phyloP scores from a whole-genome alignment of 2,797 vertebrate genomes.

The Acipenser ruthenus region DNA sequence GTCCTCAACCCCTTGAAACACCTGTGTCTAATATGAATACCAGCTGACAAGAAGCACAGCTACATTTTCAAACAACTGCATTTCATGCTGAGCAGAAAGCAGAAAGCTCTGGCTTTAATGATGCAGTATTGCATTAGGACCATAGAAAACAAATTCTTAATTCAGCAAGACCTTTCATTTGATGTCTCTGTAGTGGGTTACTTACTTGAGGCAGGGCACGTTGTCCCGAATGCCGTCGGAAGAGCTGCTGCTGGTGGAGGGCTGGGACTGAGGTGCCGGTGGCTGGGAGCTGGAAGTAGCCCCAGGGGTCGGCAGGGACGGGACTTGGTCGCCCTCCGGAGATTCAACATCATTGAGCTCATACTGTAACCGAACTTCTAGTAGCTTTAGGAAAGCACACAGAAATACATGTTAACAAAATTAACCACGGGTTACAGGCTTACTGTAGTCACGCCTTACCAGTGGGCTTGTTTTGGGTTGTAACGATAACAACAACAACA shows the following conservation, averaged over 20 bases:
- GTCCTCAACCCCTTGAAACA: no score
- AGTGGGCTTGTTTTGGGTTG: no score
- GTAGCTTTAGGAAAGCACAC: constrained; percentile 58
- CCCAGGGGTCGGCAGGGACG: constrained; percentile 73
- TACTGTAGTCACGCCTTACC: no score
- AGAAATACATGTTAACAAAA: constrained; percentile 6
- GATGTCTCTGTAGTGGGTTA: background rate
- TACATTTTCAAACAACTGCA: no score
- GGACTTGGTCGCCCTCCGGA: constrained; percentile 82
- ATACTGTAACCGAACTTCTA: constrained; percentile 88
- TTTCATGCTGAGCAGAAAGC: no score
- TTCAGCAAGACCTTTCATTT: no score
- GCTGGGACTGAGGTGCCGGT: constrained; percentile 76
- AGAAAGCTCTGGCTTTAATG: background rate
- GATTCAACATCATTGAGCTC: constrained; percentile 87
- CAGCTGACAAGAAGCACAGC: no score
- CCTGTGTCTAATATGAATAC: no score
- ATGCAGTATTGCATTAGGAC: background rate
- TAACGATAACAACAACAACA: no score
- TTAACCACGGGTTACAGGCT: background rate
- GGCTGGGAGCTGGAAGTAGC: constrained; percentile 80
- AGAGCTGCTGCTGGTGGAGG: constrained; percentile 92
- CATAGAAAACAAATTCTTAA: background rate
- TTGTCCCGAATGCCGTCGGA: constrained; percentile 88
- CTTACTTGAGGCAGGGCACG: constrained; percentile 92